Percentiles rank a stretch among this genome's conserved stretches.
phyloP scores from a whole-genome alignment of 2,797 vertebrate species.

The Coranthus polyacanthus region DNA sequence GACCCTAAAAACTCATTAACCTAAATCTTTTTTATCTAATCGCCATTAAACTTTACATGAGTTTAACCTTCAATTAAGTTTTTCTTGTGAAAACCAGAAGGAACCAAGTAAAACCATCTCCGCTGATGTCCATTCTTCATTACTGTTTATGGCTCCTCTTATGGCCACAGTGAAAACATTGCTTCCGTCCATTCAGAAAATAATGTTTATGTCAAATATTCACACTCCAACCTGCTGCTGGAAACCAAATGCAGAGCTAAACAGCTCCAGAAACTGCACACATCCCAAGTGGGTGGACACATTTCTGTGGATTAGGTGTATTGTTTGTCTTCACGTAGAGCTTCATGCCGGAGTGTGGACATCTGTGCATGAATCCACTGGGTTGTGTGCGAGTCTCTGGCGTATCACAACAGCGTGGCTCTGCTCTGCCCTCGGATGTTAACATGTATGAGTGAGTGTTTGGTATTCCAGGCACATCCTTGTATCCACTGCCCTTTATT shows the following conservation, averaged over 20 bases:
- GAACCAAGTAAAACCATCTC: constrained; percentile 6
- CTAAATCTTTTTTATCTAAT: neutral
- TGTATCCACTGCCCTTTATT: constrained; percentile 15
- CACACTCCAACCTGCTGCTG: neutral
- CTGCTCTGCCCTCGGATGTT: constrained; percentile 24
- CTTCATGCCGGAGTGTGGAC: constrained; percentile 9
- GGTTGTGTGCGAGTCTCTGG: constrained; percentile 35
- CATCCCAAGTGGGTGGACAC: constrained; percentile 6
- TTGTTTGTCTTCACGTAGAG: constrained; percentile 13
- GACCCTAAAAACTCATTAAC: constrained; percentile 8
- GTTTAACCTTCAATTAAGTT: neutral
- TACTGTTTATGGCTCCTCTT: constrained; percentile 15
- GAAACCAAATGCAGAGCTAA: no score
- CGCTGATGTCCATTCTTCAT: neutral
- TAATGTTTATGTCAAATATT: constrained; percentile 13
- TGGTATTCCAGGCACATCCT: constrained; percentile 45
- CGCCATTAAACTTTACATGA: neutral
- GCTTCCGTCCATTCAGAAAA: constrained; percentile 13
- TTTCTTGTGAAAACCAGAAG: neutral
- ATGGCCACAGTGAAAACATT: neutral
- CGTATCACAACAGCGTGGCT: constrained; percentile 31
- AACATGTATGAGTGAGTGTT: constrained; percentile 8
- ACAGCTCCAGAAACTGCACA: constrained; percentile 15
- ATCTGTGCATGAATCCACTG: constrained; percentile 28
- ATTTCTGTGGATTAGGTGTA: constrained; percentile 27